phyloP scores from a whole-genome alignment of 2,797 vertebrate genomes.

The Nannoperca australis region DNA sequence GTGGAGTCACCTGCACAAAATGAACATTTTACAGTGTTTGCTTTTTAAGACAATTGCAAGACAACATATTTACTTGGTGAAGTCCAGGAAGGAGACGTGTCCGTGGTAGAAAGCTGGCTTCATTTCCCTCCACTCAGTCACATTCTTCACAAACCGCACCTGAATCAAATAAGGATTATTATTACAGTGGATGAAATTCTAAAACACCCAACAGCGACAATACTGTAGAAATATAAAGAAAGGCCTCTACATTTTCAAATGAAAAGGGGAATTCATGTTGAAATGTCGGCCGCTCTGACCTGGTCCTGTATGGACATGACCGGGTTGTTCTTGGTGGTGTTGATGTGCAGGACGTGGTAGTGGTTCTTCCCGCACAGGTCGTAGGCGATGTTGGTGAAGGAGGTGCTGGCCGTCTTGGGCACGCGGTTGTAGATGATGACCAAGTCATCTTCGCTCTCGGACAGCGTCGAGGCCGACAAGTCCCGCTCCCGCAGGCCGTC shows the following conservation, averaged over 20 bases:
- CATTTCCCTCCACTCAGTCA: slow-evolving; percentile 98
- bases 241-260: neutral
- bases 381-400: slow-evolving; percentile 99
- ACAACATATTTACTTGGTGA: slow-evolving; percentile 79
- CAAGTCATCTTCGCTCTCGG: slow-evolving; percentile 90
- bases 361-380: slow-evolving; percentile 96
- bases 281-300: slow-evolving; percentile 79
- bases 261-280: accelerated
- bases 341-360: slow-evolving; percentile 98
- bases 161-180: slow-evolving; percentile 38
- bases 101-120: slow-evolving; percentile 99
- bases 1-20: slow-evolving; percentile 57
- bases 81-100: slow-evolving; percentile 96
- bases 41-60: neutral
- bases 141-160: slow-evolving; percentile 94
- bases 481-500: slow-evolving; percentile 87
- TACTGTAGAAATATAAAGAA: neutral
- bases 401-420: slow-evolving; percentile 98
- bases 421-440: slow-evolving; percentile 98
- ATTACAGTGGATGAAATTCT: neutral
- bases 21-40: neutral
- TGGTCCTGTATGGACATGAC: slow-evolving; percentile 99
- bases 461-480: slow-evolving; percentile 38
- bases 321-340: slow-evolving; percentile 99
- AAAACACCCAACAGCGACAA: neutral